These are phyloP conservation scores for Sphinx pinastri DNA, from an alignment of 2,888 invertebrate species.

Conservation along the genomic window DNA sequence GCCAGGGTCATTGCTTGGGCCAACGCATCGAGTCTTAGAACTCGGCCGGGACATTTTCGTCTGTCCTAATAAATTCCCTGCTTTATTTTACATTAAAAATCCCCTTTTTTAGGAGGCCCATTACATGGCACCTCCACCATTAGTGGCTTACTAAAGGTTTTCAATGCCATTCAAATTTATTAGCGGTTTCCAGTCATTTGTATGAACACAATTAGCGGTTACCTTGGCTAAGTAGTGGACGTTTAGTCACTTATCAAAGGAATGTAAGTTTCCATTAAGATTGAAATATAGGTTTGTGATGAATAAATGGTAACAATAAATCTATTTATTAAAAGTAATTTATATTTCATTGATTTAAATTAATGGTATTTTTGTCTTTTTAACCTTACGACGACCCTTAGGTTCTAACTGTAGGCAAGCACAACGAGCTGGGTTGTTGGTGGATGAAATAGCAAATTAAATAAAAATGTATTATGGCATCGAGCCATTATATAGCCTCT, in stretches of 20 bases:
- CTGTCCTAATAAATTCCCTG: no score
- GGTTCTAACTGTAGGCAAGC: no score
- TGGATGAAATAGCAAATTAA: no score
- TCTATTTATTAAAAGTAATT: not conserved
- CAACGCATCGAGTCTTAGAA: no score
- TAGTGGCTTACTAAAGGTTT: conserved; percentile 10
- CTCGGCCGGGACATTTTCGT: no score
- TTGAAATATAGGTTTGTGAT: conserved; percentile 11
- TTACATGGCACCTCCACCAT: not conserved
- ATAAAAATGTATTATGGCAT: no score
- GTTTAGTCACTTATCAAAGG: conserved; percentile 20
- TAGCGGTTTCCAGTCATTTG: conserved; percentile 1
- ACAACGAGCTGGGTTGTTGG: no score
- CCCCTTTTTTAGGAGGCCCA: no score
- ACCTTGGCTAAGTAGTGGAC: conserved; percentile 9
- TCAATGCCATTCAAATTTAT: conserved; percentile 9
- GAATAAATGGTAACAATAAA: not conserved
- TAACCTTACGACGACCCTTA: not conserved
- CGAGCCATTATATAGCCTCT: no score
- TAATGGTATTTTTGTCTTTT: not conserved
- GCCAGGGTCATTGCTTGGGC: no score
- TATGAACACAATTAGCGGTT: conserved; percentile 14
- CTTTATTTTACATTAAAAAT: no score
- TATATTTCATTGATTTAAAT: not conserved
- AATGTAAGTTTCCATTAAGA: conserved; percentile 17